Conservation (phyloP, 1,140 invertebrate species). For the Coenobita brevimanus region DNA sequence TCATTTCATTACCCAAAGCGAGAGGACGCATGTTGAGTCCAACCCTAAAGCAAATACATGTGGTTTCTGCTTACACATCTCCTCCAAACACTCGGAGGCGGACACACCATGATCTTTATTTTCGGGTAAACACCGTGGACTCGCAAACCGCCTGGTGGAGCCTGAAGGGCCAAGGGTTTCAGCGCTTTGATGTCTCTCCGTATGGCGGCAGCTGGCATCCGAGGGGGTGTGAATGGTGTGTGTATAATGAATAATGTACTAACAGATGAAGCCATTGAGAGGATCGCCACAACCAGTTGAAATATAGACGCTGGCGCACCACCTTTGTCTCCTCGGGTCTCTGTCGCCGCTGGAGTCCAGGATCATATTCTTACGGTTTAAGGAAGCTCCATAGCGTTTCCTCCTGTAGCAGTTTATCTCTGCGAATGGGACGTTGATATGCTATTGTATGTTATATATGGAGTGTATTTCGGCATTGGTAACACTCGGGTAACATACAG, state of each 20-base stretch:
- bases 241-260: constrained; percentile 61
- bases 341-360: not conserved
- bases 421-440: too few relatives aligned
- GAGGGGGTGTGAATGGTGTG: constrained; percentile 50
- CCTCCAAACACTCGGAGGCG: constrained; percentile 36
- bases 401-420: too few relatives aligned
- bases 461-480: too few relatives aligned
- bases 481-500: too few relatives aligned
- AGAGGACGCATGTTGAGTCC: constrained; percentile 35
- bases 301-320: constrained; percentile 45
- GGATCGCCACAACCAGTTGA: constrained; percentile 56
- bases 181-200: not conserved
- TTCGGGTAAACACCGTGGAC: not conserved
- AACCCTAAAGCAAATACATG: constrained; percentile 62
- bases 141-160: not conserved
- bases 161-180: not conserved
- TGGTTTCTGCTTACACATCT: constrained; percentile 58
- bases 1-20: constrained; percentile 54
- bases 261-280: constrained; percentile 62
- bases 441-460: too few relatives aligned
- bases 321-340: constrained; percentile 33
- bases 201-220: constrained; percentile 35
- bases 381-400: too few relatives aligned
- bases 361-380: too few relatives aligned
- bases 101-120: constrained; percentile 29